Percentiles rank a stretch among this genome's conserved stretches.
These are phyloP conservation scores for Euclidia mi DNA, from an alignment of 2,888 invertebrate genomes.

Conservation along the genomic window DNA sequence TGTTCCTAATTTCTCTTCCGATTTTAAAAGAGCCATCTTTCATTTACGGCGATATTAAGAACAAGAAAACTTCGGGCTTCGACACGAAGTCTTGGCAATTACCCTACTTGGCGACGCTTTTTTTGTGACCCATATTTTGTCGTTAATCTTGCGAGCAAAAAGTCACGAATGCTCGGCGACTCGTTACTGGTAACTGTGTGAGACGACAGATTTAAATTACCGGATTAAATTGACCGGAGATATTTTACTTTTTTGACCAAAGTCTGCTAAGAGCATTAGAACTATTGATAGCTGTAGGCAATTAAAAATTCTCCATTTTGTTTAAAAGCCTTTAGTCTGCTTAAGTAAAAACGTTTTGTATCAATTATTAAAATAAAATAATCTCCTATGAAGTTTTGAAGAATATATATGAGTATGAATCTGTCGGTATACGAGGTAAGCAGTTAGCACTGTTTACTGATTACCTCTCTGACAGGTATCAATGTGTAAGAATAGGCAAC, in stretches of 20 bases:
- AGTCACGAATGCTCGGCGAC: conserved; percentile 76
- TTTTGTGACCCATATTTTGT: conserved; percentile 86
- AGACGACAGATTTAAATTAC: conserved; percentile 81
- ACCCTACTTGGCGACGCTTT: conserved; percentile 85
- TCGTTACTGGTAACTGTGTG: conserved; percentile 80
- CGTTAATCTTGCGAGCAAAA: conserved; percentile 88
- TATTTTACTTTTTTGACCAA: conserved; percentile 54
- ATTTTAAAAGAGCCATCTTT: conserved; percentile 89
- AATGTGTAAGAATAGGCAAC: too few relatives aligned
- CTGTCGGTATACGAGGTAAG: too few relatives aligned
- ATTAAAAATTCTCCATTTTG: conserved; percentile 14
- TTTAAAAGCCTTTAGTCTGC: too few relatives aligned
- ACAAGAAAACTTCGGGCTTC: conserved; percentile 88
- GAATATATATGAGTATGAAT: too few relatives aligned
- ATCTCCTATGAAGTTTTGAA: too few relatives aligned
- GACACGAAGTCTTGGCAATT: conserved; percentile 89
- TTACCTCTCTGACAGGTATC: too few relatives aligned
- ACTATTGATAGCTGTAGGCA: conserved; percentile 21
- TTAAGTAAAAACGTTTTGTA: too few relatives aligned
- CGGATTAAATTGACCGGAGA: conserved; percentile 65
- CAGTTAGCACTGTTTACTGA: too few relatives aligned
- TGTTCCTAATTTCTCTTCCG: conserved; percentile 89
- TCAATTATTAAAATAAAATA: too few relatives aligned
- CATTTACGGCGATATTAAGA: conserved; percentile 89
- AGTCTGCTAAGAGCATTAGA: conserved; percentile 46